phyloP scores from a whole-genome alignment of 1,140 invertebrate genomes.

The Pomacea maculata region DNA sequence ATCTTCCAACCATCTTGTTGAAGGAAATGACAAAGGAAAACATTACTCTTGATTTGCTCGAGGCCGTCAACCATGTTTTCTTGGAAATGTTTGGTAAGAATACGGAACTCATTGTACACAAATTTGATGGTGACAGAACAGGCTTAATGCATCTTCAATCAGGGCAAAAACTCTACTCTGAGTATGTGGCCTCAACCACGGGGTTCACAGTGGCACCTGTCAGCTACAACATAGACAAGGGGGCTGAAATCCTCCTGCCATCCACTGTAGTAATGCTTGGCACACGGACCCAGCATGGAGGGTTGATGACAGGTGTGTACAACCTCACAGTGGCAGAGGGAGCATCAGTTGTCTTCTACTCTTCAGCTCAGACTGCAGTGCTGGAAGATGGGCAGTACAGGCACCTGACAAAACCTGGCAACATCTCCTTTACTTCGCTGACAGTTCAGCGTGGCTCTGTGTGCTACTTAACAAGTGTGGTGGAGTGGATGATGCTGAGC shows the following conservation, averaged over 20 bases:
- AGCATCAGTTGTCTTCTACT: constrained; percentile 42
- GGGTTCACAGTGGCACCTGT: constrained; percentile 57
- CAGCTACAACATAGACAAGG: constrained; percentile 47
- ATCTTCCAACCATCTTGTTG: constrained; percentile 44
- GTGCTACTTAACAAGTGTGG: constrained; percentile 39
- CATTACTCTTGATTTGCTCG: constrained; percentile 43
- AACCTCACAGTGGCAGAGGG: constrained; percentile 52
- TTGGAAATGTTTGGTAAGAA: constrained; percentile 42
- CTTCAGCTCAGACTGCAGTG: constrained; percentile 51
- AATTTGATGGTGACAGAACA: constrained; percentile 52
- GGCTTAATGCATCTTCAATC: constrained; percentile 44
- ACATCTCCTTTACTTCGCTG: constrained; percentile 44
- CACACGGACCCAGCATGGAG: constrained; percentile 45
- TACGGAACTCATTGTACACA: constrained; percentile 48
- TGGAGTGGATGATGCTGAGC: constrained; percentile 36
- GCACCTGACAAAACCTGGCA: constrained; percentile 46
- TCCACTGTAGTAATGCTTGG: constrained; percentile 53
- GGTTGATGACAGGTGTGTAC: constrained; percentile 48
- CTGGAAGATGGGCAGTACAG: constrained; percentile 42
- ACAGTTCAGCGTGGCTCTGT: constrained; percentile 49
- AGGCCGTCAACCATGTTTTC: constrained; percentile 44
- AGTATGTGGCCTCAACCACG: constrained; percentile 49
- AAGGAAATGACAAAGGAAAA: constrained; percentile 30
- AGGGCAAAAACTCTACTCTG: constrained; percentile 45
- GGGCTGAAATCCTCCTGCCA: constrained; percentile 45